Percentiles rank a stretch among this genome's conserved stretches.
Conservation (phyloP, 2,113 vertebrate genomes). For the Antechinus stuartii region DNA sequence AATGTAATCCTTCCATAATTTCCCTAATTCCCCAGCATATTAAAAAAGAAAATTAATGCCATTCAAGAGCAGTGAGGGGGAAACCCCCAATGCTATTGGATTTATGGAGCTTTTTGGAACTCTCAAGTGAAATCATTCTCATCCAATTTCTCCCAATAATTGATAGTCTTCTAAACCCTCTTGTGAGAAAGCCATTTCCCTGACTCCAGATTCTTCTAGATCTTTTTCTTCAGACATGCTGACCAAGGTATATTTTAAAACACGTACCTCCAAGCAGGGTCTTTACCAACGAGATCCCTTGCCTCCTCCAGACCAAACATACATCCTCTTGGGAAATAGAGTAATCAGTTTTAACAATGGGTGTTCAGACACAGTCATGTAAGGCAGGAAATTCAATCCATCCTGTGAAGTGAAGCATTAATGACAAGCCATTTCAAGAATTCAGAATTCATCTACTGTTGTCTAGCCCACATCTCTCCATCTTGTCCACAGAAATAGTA, state of each 20-base stretch:
- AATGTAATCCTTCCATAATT: background rate
- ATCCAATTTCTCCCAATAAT: background rate
- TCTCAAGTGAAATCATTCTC: background rate
- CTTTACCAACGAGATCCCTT: background rate
- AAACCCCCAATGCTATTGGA: background rate
- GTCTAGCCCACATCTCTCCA: background rate
- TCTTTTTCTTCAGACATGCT: background rate
- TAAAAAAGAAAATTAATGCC: background rate
- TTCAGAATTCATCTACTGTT: background rate
- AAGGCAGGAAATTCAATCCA: background rate
- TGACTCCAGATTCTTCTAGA: background rate
- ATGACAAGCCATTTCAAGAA: background rate
- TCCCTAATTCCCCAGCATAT: background rate
- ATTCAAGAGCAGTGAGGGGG: too few species aligned
- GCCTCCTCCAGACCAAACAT: background rate
- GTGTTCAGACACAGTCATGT: too few species aligned
- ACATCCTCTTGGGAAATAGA: background rate
- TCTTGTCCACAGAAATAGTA: background rate
- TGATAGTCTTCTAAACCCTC: background rate
- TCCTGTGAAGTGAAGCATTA: background rate
- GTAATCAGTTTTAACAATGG: too few species aligned
- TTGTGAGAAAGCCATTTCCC: background rate
- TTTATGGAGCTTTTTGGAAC: background rate
- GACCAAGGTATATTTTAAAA: background rate
- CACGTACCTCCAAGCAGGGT: background rate